A percentile compares a stretch with the other conserved stretches of the same genome.
phyloP scores from a whole-genome alignment of 2,888 invertebrate species.

The Trissolcus brochymenae region DNA sequence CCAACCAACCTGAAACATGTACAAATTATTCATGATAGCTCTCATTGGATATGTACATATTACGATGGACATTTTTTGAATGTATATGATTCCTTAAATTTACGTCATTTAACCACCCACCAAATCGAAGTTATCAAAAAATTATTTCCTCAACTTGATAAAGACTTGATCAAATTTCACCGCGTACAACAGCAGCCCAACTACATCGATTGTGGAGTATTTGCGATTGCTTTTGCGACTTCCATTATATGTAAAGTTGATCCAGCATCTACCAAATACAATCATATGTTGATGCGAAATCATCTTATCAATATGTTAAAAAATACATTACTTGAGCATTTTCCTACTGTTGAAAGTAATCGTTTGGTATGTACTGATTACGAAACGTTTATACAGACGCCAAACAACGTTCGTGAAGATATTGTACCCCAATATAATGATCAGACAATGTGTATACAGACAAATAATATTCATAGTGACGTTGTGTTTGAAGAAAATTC shows the following conservation, averaged over 20 bases:
- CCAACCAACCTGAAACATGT: background rate
- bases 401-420: too few species aligned
- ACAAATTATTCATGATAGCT: background rate
- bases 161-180: conserved; percentile 3
- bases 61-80: conserved; percentile 9
- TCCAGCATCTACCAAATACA: conserved; percentile 17
- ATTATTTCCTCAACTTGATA: conserved; percentile 15
- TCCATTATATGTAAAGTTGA: conserved; percentile 11
- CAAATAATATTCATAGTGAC: too few species aligned
- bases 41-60: conserved; percentile 25
- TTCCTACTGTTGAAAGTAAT: background rate
- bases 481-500: too few species aligned
- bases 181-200: conserved; percentile 19
- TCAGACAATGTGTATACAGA: too few species aligned
- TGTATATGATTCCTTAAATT: conserved; percentile 19
- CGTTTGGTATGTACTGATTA: too few species aligned
- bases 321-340: background rate
- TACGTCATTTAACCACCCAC: background rate
- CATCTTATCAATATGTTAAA: conserved; percentile 8
- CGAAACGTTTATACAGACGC: too few species aligned
- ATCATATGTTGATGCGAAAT: conserved; percentile 7
- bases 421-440: too few species aligned
- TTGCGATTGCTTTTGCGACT: conserved; percentile 26
- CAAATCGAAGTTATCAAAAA: conserved; percentile 9
- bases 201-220: conserved; percentile 20